Evolutionary conservation across 2,113 vertebrate species (phyloP).

Genomic region (Theristicus caerulescens): DNA sequence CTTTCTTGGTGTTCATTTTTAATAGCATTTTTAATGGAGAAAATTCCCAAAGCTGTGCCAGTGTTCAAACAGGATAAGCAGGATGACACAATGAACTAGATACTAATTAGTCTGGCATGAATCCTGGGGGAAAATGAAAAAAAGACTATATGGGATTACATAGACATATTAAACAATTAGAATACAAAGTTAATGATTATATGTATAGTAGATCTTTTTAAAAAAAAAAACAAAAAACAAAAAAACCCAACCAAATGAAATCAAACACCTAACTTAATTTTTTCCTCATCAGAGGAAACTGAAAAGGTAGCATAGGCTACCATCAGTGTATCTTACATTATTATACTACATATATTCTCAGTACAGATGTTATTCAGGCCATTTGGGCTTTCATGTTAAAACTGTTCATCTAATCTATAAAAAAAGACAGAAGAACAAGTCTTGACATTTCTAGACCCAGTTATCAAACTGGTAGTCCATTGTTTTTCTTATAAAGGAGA

Average conservation of each 20-base stretch:
- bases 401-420: background rate
- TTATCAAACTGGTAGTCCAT: background rate
- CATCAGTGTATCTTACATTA: background rate
- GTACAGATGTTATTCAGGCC: background rate
- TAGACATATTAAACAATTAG: background rate
- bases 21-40: background rate
- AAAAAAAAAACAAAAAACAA: too few species aligned
- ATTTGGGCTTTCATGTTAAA: background rate
- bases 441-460: background rate
- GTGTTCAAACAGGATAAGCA: background rate
- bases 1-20: background rate
- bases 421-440: background rate
- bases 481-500: background rate
- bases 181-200: background rate
- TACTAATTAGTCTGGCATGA: background rate
- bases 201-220: background rate
- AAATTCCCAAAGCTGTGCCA: background rate
- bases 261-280: background rate
- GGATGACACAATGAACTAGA: background rate
- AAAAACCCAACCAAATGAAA: background rate
- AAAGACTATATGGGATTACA: background rate
- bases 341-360: background rate
- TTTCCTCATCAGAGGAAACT: background rate
- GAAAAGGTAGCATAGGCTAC: background rate
- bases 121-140: background rate